Base-by-base conservation (phyloP, 2,797 vertebrate genomes). In the Hozukius guyotensis region DNA sequence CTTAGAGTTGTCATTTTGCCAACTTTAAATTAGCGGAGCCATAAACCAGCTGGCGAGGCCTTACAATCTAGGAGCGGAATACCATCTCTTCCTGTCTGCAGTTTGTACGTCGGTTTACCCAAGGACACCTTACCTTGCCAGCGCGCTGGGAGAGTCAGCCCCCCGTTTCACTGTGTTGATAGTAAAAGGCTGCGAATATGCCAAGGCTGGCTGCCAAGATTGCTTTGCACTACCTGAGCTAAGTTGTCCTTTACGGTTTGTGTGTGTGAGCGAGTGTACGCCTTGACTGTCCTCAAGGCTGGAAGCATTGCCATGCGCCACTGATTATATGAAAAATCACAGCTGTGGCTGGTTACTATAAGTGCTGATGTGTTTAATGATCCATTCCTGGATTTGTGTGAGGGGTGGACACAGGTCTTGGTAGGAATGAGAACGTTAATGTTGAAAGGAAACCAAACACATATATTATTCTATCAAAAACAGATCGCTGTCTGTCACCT, bases 201-300 rank as follows among this genome's bases (percentile, higher is more conserved):
- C 91, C 85, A 86, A 87, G 93, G 84, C 86, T 76, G 84, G 80
- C 87, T 88, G 90, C 91, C 93, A 92, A 91, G 82, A 93, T 89
- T 92, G 90, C 89, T 92, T 92, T 94, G 91, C 87, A 73, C 84
- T 94, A 91, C 92, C 91, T 93, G 92, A 91, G 93, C 91, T 89
- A 83, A 89, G 88, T 93, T 89, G 90, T 92, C 87, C 92, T 93
- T 93, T 93, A 92, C 36, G 49, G 85, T 78, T 71, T 92, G 83
- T 84, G 84, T 87, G 88, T 82, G 84, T 24, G 76, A 57, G 27
- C 4, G 38, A 65, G 74, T 75, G 75, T 84, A 84, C 73, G 81
- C 82, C 84, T 79, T 49, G 72, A 86, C 82, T 81, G 83, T 92
- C 85, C 88, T 89, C 87, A 75, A 89, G 89, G 86, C 89, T 82